Evolutionary conservation across 2,797 vertebrate species (phyloP).

Genomic region (Trachops cirrhosus): DNA sequence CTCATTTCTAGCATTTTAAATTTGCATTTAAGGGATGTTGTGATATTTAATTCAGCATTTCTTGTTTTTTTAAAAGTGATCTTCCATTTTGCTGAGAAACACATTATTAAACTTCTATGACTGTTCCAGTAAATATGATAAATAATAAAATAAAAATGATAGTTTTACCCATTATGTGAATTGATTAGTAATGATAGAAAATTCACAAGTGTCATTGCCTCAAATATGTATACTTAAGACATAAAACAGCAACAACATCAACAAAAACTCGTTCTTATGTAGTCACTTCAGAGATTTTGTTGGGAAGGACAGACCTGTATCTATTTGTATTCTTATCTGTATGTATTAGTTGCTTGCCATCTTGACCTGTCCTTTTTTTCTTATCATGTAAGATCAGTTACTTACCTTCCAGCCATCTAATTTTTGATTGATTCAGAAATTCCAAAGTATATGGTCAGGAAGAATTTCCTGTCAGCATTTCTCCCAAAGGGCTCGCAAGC

Average conservation of each 20-base stretch:
- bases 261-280: background rate
- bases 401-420: background rate
- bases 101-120: background rate
- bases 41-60: background rate
- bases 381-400: background rate
- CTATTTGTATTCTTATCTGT: background rate
- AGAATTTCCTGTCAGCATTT: background rate
- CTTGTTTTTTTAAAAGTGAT: background rate
- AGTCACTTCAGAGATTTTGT: background rate
- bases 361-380: background rate
- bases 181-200: background rate
- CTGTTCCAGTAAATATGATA: background rate
- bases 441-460: background rate
- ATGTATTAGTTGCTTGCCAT: background rate
- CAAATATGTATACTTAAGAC: background rate
- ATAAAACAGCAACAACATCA: background rate
- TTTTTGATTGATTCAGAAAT: background rate
- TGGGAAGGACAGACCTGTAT: background rate
- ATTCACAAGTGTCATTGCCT: background rate
- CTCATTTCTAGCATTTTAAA: background rate
- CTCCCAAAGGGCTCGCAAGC: background rate
- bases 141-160: conserved; percentile 10
- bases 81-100: background rate
- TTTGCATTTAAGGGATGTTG: background rate
- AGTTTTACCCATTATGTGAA: background rate